Conservation (phyloP, 1,140 invertebrate genomes). For the Neoseiulus cucumeris region DNA sequence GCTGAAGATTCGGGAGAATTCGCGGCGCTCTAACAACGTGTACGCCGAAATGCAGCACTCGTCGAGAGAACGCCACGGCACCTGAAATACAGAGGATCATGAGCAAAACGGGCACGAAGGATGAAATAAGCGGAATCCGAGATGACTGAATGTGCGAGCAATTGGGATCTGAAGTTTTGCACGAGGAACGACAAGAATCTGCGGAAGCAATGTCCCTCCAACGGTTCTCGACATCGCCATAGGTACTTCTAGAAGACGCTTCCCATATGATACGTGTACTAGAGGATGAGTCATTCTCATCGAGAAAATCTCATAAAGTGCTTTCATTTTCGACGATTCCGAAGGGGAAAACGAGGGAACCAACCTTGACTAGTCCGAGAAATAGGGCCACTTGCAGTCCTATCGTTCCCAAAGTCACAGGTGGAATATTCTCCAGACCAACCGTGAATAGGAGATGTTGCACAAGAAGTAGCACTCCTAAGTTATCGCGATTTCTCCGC, state of each 20-base stretch:
- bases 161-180: too few relatives aligned
- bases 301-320: neutral
- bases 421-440: conserved; percentile 40
- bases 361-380: conserved; percentile 20
- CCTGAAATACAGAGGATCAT: conserved; percentile 25
- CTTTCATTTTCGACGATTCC: conserved; percentile 28
- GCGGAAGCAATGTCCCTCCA: too few relatives aligned
- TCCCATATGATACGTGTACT: too few relatives aligned
- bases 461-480: neutral
- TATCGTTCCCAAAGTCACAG: conserved; percentile 37
- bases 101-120: too few relatives aligned
- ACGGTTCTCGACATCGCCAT: too few relatives aligned
- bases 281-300: neutral
- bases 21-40: conserved; percentile 32
- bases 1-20: conserved; percentile 38
- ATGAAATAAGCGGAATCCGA: conserved; percentile 11
- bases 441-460: conserved; percentile 19
- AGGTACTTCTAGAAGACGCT: too few relatives aligned
- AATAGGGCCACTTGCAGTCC: conserved; percentile 26
- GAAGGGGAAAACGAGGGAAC: conserved; percentile 13
- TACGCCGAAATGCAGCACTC: conserved; percentile 40
- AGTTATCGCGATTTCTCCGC: conserved; percentile 1
- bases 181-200: too few relatives aligned
- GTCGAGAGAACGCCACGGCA: conserved; percentile 33
- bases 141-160: conserved; percentile 7